Evolutionary conservation across 1,140 invertebrate genomes (phyloP), one percentile per base, ranked within the genome.

Genomic region (Thaumatotibia leucotreta): DNA sequence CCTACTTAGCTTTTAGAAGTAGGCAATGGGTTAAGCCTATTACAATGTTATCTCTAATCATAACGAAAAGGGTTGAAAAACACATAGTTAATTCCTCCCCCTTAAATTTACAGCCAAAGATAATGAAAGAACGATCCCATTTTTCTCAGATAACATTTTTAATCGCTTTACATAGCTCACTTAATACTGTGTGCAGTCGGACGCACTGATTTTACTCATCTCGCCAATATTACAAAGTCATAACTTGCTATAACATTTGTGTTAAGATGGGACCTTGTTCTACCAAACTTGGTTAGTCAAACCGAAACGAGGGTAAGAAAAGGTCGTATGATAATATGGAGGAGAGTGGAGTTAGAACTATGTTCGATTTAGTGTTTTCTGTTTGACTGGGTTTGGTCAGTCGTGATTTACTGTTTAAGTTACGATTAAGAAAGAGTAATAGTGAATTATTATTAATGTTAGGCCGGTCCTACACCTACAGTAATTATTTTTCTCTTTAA

Each of bases 131-230:
- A 68, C 61, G 50, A 61, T 27, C 31, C 69, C 68, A 69, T 74
- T 79, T 76, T 76, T 77, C 68, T 74, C 69, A 78, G 76, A 76
- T 78, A 78, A 78, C 70, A 76, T 74, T 78, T 78, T 78, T 78
- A 78, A 78, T 76, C 76, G 70, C 63, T 64, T 68, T 64, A 69
- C 76, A 70, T 71, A 69, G 61, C 70, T 69, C 69, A 67, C 66
- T 75, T 67, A 23, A 54, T n/a, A 27, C 50, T 54, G 11, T 5
- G 22, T 10, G 22, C 50, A 24, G 50, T 54, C 50, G 11, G n/a
- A n/a, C 35, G 22, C 50, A n/a, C 22, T 14, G 22, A 23, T 50
- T 11, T 54, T 22, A 54, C 23, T 54, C 27, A 54, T 54, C n/a
- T n/a, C 0, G 6, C n/a, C 5, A 27, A 10, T 54, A 24, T 5